Base-by-base conservation (phyloP, 1,140 invertebrate species). In the Stegodyphus dumicola region DNA sequence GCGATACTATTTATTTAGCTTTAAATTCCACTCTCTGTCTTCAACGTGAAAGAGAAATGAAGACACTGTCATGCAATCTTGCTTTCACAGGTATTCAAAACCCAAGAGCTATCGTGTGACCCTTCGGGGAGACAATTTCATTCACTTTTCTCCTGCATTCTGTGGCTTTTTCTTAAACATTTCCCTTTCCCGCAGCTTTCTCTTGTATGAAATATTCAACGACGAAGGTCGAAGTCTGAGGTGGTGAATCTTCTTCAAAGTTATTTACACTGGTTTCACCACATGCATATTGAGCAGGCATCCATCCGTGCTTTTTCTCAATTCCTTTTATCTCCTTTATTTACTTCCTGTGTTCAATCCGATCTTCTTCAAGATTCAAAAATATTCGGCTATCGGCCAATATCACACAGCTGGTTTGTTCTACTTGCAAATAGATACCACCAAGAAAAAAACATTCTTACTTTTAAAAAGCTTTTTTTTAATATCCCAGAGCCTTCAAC, bases 191-290 rank as follows among this genome's bases (percentile, higher is more conserved):
- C 73, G 3, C 15, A 33, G 53, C 48, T 52, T 15, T 75, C 54
- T 9, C 53, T 75, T 75, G 53, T 60, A 75, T 75, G 73, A 75
- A 75, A 75, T 75, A 75, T 75, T 75, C 73, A 75, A 75, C 73
- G 9, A 15, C 73, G 52, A 60, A 75, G 73, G 53, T 75, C 73
- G 73, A 60, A 64, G 73, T 75, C 60, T 60, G 54, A 75, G 73
- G 18, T 75, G 73, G 52, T 49, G 73, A 56, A 75, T 75, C 73
- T 60, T 17, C 33, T 17, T 54, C 73, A 10, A 60, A 56, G 53
- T 60, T 75, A 54, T 75, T 75, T 75, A 33, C 73, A 60, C 54
- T 75, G 73, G 73, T 75, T 75, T 75, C n/a, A 75, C 53, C 73
- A 6, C 73, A 75, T 75, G 73, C 73, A 75, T 75, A 75, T 75